Evolutionary conservation across 2,888 invertebrate species (phyloP), one percentile per base, ranked within the genome.

Genomic region (Eristalinus sepulchralis): DNA sequence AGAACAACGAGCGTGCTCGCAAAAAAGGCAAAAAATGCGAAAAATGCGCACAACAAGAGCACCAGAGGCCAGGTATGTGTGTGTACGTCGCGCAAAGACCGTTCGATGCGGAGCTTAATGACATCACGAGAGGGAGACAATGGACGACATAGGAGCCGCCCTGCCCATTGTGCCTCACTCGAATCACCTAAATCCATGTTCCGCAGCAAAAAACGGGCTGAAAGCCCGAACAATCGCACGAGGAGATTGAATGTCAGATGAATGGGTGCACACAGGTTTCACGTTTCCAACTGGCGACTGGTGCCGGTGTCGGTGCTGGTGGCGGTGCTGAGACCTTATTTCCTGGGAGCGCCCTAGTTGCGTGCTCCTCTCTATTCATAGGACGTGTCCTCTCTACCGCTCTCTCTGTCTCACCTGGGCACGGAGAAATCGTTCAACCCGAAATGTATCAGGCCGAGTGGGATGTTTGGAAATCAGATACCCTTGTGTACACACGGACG

Each of bases 381-480:
- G 59, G 27, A 27, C 27, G 27, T 27, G 27, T 27, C 27, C 27
- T 27, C 27, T 27, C 27, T 27, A 2, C 5, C 5, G 27, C 27
- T 27, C 27, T 5, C 5, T 27, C 27, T 27, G 2, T 27, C 27
- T 27, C 27, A 3, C 27, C 27, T 72, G 33, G 33, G 17, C 22
- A 9, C 59, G 70, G 53, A 62, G 34, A 62, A 86, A 86, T 86
- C 78, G 78, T 82, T 86, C 86, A 83, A 86, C 86, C 86, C 86
- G 83, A 83, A 86, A 86, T 86, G 47, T 47, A 86, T 83, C 86
- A 82, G 47, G 78, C 73, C 66, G 83, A 83, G 86, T 86, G 83
- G 86, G 86, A 86, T 86, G 83, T 86, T 86, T 83, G 86, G 86
- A 86, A 86, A 86, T 86, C 83, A 86, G 86, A 86, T 86, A 86